Evolutionary conservation across 2,113 vertebrate genomes (phyloP).

Genomic region (Chamaea fasciata): DNA sequence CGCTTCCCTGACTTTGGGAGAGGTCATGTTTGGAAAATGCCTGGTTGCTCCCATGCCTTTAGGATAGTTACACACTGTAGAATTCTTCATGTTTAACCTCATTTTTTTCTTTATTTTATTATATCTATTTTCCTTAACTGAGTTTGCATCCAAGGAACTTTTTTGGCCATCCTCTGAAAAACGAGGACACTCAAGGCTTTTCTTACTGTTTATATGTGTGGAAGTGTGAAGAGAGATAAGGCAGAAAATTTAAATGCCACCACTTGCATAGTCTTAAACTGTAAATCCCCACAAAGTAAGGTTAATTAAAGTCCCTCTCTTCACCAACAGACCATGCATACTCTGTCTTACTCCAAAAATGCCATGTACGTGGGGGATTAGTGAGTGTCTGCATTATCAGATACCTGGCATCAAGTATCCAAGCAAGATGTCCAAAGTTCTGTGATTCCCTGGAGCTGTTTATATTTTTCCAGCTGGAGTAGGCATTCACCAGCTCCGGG

Average conservation of each 20-base stretch:
- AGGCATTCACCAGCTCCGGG: background rate
- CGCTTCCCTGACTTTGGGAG: background rate
- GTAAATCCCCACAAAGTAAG: background rate
- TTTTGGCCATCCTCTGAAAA: background rate
- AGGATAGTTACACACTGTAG: background rate
- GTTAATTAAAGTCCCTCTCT: background rate
- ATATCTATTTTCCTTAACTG: background rate
- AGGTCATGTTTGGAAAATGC: background rate
- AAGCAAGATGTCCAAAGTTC: background rate
- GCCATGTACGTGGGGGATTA: background rate
- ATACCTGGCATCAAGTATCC: conserved; percentile 7
- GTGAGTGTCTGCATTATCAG: background rate
- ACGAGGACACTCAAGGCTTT: background rate
- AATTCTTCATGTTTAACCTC: background rate
- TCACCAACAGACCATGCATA: background rate
- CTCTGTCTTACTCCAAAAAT: background rate
- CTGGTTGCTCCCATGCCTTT: background rate
- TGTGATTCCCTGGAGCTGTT: conserved; percentile 4
- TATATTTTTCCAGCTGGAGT: conserved; percentile 47
- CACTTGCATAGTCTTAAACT: background rate
- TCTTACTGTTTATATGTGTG: background rate
- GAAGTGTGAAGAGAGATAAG: background rate
- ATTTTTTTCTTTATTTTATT: background rate
- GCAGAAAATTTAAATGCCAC: background rate
- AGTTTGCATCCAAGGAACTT: background rate